Base-by-base conservation (phyloP, 2,888 invertebrate genomes). In the Itoplectis maculator region DNA sequence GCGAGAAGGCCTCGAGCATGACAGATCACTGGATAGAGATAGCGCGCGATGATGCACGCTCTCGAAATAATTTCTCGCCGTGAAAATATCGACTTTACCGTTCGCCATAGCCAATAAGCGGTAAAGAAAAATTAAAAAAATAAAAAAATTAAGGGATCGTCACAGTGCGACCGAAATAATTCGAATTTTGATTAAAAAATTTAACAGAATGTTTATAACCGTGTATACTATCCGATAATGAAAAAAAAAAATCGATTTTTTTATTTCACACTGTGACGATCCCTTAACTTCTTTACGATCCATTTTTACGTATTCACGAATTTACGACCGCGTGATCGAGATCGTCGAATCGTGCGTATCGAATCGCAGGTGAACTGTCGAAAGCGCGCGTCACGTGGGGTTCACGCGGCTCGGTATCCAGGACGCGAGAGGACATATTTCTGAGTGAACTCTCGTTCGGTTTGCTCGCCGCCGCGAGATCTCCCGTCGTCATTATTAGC, bases 301-400 rank as follows among this genome's bases (percentile, higher is more conserved):
- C 13, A 20, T 68, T 77, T 81, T 81, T 66, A 65, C 66, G 49
- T 72, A 76, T 76, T 76, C 65, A 76, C 76, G 47, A 76, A 81
- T 72, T 76, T 70, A 66, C 59, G 18, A 63, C 49, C n/a, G 47
- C 15, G 51, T 15, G 37, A 72, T 81, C 66, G 18, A 70, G 76
- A 75, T 69, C 59, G 70, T 13, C 40, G 76, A 77, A 56, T 76
- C 76, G 72, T 77, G 81, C 76, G 70, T 73, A 73, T 81, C 81
- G 72, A 81, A 81, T 81, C 72, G 45, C 20, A 29, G 37, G 42
- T 37, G 47, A 42, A 73, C 20, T 49, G 35, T 29, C 20, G 56
- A 72, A 51, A 70, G n/a, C 70, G 40, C 49, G 35, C 54, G 37
- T 35, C 13, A 51, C 51, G 51, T 18, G 45, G 29, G 29, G 35